Evolutionary conservation across 2,888 invertebrate species (phyloP).

Genomic region (Archips xylosteana): DNA sequence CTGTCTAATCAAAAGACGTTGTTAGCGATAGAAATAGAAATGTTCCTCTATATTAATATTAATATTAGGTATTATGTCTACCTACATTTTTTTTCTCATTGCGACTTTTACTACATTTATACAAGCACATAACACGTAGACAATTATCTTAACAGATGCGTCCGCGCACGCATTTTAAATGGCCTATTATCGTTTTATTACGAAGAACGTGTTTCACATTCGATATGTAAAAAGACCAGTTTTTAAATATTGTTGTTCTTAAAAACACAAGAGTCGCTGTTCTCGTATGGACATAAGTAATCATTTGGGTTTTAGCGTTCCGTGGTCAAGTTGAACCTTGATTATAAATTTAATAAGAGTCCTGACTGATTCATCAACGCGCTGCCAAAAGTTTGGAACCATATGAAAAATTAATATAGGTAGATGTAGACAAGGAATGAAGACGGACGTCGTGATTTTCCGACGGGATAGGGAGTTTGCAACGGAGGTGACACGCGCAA

Average conservation of each 20-base stretch:
- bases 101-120: not conserved
- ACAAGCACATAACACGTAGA: not conserved
- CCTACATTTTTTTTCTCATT: not conserved
- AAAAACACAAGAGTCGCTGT: conserved; percentile 36
- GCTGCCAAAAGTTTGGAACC: too few relatives aligned
- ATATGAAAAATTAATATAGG: too few relatives aligned
- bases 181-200: conserved; percentile 62
- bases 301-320: conserved; percentile 7
- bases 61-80: not conserved
- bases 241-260: conserved; percentile 35
- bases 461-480: too few relatives aligned
- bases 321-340: not conserved
- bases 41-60: too few relatives aligned
- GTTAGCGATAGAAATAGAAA: too few relatives aligned
- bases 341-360: not conserved
- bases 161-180: conserved; percentile 65
- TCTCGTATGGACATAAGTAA: conserved; percentile 33
- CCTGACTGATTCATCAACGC: too few relatives aligned
- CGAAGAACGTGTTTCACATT: conserved; percentile 42
- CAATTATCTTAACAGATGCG: conserved; percentile 21
- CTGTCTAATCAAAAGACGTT: not conserved
- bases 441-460: too few relatives aligned
- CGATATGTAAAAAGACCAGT: conserved; percentile 42
- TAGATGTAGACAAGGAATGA: too few relatives aligned
- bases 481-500: too few relatives aligned